Percentiles rank a stretch among this genome's conserved stretches.
Evolutionary conservation across 2,888 invertebrate genomes (phyloP).

Genomic region (Endotricha flammealis): DNA sequence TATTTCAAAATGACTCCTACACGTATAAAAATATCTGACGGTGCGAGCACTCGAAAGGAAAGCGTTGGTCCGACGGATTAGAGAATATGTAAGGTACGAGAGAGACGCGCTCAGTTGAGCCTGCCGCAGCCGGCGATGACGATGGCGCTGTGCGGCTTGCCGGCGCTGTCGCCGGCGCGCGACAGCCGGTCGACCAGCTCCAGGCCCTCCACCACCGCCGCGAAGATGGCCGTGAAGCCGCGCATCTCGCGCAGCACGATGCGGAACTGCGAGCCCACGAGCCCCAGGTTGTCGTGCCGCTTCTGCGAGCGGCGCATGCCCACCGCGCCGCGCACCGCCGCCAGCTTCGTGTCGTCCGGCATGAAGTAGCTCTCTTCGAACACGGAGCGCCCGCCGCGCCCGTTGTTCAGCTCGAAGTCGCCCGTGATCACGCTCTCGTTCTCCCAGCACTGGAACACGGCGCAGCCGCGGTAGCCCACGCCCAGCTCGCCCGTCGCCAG

Average conservation of each 20-base stretch:
- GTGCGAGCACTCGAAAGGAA: constrained; percentile 21
- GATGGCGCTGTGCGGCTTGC: constrained; percentile 86
- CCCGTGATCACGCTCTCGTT: constrained; percentile 89
- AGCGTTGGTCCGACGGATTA: constrained; percentile 22
- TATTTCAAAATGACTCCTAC: constrained; percentile 31
- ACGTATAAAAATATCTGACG: constrained; percentile 34
- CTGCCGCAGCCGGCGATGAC: constrained; percentile 86
- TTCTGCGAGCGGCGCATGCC: constrained; percentile 90
- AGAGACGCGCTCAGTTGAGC: constrained; percentile 68
- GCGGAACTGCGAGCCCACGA: constrained; percentile 92
- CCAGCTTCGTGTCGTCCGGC: constrained; percentile 88
- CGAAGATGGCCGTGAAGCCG: constrained; percentile 90
- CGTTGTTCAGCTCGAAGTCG: constrained; percentile 89
- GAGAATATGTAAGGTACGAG: constrained; percentile 18
- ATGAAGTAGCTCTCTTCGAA: constrained; percentile 87
- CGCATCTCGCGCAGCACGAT: constrained; percentile 89
- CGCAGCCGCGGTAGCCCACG: constrained; percentile 87
- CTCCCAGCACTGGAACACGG: constrained; percentile 90
- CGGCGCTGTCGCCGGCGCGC: constrained; percentile 86
- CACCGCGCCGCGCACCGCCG: constrained; percentile 86
- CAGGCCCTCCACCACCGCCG: constrained; percentile 87
- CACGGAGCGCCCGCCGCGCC: constrained; percentile 86
- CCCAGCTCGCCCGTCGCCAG: constrained; percentile 85
- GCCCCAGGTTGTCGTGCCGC: constrained; percentile 86
- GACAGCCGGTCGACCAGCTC: constrained; percentile 88